These are phyloP conservation scores for Dipodomys stephensi DNA, from an alignment of 2,113 vertebrate genomes.

Conservation along the genomic window DNA sequence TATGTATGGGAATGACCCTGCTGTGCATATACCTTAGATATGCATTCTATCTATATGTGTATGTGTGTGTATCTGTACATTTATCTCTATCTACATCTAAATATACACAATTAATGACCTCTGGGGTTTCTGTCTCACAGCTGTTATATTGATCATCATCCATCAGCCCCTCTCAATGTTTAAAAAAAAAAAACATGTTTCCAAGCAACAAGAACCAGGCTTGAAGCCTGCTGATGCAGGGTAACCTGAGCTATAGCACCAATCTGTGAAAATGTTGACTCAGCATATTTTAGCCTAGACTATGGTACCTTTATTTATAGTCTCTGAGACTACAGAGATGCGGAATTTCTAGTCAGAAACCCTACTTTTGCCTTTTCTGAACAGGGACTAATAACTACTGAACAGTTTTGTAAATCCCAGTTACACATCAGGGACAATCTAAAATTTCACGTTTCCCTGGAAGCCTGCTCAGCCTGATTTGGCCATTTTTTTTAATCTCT, in stretches of 20 bases:
- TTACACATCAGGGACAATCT: not conserved
- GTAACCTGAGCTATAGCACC: not conserved
- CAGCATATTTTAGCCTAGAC: not conserved
- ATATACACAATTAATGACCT: not conserved
- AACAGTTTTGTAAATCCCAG: not conserved
- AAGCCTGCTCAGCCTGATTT: not conserved
- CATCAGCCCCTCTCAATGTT: not conserved
- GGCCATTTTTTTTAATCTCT: not conserved
- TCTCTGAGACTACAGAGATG: not conserved
- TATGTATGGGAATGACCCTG: not conserved
- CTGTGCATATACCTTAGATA: not conserved
- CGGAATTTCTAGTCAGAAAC: not conserved
- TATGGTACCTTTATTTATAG: not conserved
- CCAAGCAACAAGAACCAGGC: not conserved
- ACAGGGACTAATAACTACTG: not conserved
- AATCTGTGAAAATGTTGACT: not conserved
- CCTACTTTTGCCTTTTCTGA: not conserved
- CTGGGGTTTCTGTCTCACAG: not conserved
- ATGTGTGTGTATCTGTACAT: too few species aligned
- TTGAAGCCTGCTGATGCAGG: not conserved
- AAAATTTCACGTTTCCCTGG: not conserved
- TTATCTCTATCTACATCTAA: not conserved
- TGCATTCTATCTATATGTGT: too few species aligned
- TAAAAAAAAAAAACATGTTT: not conserved
- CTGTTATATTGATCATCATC: not conserved